Conservation (phyloP, 2,113 vertebrate species). For the Caracal caracal region DNA sequence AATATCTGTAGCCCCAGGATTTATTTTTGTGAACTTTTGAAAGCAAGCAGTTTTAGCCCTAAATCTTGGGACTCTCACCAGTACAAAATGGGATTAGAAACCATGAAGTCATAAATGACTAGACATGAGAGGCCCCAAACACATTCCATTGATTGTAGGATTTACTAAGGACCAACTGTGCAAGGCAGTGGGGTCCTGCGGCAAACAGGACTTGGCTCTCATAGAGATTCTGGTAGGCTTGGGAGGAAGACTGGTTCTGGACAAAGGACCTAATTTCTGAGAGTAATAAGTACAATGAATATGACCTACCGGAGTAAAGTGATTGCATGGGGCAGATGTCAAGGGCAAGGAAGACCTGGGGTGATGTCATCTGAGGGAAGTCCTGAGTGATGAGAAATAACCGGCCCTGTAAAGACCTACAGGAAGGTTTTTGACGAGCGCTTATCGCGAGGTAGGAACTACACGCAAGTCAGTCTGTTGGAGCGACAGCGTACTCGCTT, state of each 20-base stretch:
- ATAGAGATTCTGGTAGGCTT: background rate
- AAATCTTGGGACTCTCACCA: background rate
- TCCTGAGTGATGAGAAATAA: background rate
- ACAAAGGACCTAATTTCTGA: background rate
- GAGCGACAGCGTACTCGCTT: background rate
- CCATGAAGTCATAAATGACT: background rate
- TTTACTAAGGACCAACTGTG: background rate
- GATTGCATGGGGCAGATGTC: background rate
- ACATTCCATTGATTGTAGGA: background rate
- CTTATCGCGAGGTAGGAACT: background rate
- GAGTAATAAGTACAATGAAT: background rate
- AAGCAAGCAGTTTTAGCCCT: background rate
- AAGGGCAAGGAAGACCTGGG: background rate
- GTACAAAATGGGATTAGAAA: background rate
- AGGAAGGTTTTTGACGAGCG: background rate
- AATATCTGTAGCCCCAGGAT: background rate
- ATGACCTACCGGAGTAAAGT: background rate
- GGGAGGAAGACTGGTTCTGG: background rate
- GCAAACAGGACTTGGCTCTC: background rate
- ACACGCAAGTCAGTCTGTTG: background rate
- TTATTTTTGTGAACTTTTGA: background rate
- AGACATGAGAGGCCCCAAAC: background rate
- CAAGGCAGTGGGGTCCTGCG: too few species aligned
- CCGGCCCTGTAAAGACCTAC: background rate
- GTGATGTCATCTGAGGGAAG: background rate